These are phyloP conservation scores for Bombus affinis DNA, from an alignment of 1,140 invertebrate genomes.

Conservation along the genomic window DNA sequence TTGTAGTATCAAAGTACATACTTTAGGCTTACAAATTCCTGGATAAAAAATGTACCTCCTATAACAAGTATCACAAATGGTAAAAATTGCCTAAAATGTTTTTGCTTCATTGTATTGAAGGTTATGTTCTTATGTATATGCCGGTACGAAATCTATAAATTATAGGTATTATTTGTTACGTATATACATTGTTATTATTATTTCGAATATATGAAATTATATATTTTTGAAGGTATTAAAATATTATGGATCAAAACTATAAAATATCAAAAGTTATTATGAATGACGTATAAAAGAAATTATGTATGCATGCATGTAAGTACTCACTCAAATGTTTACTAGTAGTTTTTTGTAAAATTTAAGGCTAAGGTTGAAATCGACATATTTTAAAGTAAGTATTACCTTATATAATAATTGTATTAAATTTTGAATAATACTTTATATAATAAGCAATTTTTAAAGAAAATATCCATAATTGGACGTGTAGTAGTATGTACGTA, in stretches of 20 bases:
- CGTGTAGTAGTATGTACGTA: no score
- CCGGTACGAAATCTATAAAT: not conserved
- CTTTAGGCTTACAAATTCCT: slow-evolving; percentile 87
- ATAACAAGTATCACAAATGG: slow-evolving; percentile 87
- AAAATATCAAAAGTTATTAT: not conserved
- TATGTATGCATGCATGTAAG: no score
- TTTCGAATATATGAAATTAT: not conserved
- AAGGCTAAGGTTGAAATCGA: not conserved
- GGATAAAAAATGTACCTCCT: slow-evolving; percentile 88
- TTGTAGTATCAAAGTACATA: slow-evolving; percentile 70
- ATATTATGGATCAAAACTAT: not conserved
- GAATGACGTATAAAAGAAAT: no score
- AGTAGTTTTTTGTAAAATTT: not conserved
- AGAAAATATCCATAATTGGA: not conserved
- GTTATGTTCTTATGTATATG: not conserved
- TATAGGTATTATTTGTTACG: not conserved
- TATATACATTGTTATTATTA: not conserved
- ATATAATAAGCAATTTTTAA: not conserved
- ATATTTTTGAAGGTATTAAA: not conserved
- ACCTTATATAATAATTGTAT: not conserved
- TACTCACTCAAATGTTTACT: not conserved
- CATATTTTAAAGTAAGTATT: not conserved
- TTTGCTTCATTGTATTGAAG: slow-evolving; percentile 12
- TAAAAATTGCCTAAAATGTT: slow-evolving; percentile 78
- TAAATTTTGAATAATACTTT: not conserved